These are phyloP conservation scores for Phymanthus crucifer DNA, from an alignment of 92 coral and sea anemone species.

Conservation along the genomic window DNA sequence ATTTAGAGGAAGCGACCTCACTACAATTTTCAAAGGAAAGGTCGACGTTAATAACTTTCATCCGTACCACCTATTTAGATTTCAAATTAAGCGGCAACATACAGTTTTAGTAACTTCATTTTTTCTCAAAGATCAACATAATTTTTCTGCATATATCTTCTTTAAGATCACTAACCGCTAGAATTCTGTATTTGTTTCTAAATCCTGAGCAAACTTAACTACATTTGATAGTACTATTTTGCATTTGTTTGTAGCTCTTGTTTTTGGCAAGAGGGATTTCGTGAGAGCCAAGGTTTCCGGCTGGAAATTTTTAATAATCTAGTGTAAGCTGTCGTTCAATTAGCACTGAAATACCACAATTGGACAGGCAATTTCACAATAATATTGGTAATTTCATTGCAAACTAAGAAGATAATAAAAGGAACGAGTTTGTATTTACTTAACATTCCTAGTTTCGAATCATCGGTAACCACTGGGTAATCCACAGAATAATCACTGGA, in stretches of 20 bases:
- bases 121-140: neutral
- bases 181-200: neutral
- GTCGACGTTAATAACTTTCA: neutral
- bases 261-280: neutral
- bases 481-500: neutral
- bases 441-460: neutral
- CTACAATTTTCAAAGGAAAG: neutral
- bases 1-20: neutral
- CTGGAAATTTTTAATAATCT: conserved; percentile 8
- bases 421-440: neutral
- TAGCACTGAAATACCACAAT: conserved; percentile 17
- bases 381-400: conserved; percentile 3
- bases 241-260: neutral
- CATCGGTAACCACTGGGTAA: neutral
- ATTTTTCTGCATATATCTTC: neutral
- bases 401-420: neutral
- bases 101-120: neutral
- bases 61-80: neutral
- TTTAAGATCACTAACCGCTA: neutral
- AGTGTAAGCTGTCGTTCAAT: conserved; percentile 11
- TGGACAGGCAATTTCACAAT: conserved; percentile 5
- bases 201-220: no score
- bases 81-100: neutral
- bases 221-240: neutral
- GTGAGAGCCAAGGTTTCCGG: conserved; percentile 3